These are phyloP conservation scores for Patagioenas fasciata DNA, from an alignment of 2,113 vertebrate genomes.

Conservation along the genomic window DNA sequence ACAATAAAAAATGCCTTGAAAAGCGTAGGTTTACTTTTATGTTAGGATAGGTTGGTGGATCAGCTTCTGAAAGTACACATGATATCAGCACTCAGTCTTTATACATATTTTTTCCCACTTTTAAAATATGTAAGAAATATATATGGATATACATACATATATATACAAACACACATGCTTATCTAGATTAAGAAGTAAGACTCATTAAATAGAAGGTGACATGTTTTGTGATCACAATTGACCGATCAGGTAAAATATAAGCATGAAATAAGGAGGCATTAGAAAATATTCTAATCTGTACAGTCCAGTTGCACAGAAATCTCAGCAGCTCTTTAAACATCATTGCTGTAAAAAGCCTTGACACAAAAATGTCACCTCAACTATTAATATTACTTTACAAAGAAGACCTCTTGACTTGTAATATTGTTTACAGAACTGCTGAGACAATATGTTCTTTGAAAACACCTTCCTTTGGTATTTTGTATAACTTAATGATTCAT, in stretches of 20 bases:
- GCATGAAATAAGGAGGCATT: not conserved
- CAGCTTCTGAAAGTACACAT: not conserved
- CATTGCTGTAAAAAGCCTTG: not conserved
- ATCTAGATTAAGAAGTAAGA: not conserved
- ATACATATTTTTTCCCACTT: not conserved
- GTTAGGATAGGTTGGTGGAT: not conserved
- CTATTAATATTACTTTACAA: not conserved
- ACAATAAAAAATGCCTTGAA: not conserved
- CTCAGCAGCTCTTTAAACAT: not conserved
- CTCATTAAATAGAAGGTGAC: not conserved
- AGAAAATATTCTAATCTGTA: not conserved
- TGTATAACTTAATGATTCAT: not conserved
- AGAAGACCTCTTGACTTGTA: not conserved
- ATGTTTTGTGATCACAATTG: not conserved
- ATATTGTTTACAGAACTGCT: not conserved
- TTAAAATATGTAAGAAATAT: not conserved
- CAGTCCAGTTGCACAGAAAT: not conserved
- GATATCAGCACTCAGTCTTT: not conserved
- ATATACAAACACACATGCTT: not conserved
- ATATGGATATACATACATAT: no score
- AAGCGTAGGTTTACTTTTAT: not conserved
- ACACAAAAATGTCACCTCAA: not conserved
- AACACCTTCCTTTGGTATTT: not conserved
- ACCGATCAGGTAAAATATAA: not conserved
- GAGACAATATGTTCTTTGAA: not conserved